Conservation (phyloP, 92 coral and sea anemone genomes). For the Epizoanthus rinbou region DNA sequence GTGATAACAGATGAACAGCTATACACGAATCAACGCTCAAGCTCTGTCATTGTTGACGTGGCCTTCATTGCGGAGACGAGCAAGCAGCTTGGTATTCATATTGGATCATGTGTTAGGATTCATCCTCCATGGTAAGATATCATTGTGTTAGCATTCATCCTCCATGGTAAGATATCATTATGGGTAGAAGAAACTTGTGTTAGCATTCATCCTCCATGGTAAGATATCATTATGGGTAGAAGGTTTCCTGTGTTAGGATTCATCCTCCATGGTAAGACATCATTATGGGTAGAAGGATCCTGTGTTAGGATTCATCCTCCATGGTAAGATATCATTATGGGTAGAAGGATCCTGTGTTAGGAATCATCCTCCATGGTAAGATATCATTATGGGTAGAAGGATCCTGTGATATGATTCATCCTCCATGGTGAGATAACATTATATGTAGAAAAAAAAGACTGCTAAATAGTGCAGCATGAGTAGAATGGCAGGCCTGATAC, state of each 20-base stretch:
- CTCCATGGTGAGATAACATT: conserved; percentile 68
- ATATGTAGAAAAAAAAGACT: too few species aligned
- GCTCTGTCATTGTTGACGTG: conserved; percentile 51
- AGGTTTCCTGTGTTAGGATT: conserved; percentile 55
- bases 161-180: conserved; percentile 65
- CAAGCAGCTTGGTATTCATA: conserved; percentile 56
- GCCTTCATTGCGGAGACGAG: conserved; percentile 63
- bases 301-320: conserved; percentile 74
- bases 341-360: conserved; percentile 36
- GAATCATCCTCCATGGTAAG: conserved; percentile 83
- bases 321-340: conserved; percentile 53
- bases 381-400: not conserved
- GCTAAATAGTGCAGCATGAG: too few species aligned
- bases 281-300: not conserved
- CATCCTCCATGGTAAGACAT: conserved; percentile 82
- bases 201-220: too few species aligned
- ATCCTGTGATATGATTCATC: conserved; percentile 60
- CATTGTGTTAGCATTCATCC: conserved; percentile 73
- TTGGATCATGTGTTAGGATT: too few species aligned
- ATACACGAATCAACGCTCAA: not conserved
- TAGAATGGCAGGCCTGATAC: too few species aligned
- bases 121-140: too few species aligned
- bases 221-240: too few species aligned
- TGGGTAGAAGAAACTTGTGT: not conserved
- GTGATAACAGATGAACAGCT: conserved; percentile 44